Evolutionary conservation across 2,888 invertebrate species (phyloP).

Genomic region (Dryococelus australis): DNA sequence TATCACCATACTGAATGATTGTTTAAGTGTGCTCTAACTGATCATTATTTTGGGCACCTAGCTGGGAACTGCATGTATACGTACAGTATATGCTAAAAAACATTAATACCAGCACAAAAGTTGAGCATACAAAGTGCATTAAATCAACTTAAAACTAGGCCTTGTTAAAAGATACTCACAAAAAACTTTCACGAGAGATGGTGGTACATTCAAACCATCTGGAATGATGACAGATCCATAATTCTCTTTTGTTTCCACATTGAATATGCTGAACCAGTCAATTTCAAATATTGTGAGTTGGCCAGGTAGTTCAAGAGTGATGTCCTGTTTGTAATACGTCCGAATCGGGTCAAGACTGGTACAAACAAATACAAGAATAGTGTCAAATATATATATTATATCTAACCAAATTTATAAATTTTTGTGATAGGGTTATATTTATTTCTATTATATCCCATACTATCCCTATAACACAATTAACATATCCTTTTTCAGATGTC

Average conservation of each 20-base stretch:
- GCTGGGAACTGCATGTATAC: too few relatives aligned
- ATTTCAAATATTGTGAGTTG: conserved; percentile 82
- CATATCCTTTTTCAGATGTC: too few relatives aligned
- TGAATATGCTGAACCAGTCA: conserved; percentile 85
- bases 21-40: too few relatives aligned
- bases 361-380: neutral
- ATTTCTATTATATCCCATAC: too few relatives aligned
- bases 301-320: conserved; percentile 79
- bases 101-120: too few relatives aligned
- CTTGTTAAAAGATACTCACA: conserved; percentile 54
- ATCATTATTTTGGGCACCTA: too few relatives aligned
- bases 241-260: conserved; percentile 71
- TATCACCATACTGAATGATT: too few relatives aligned
- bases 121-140: too few relatives aligned
- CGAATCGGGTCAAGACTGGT: conserved; percentile 80
- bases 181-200: conserved; percentile 71
- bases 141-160: too few relatives aligned
- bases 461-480: neutral
- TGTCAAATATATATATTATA: neutral
- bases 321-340: conserved; percentile 74
- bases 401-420: neutral
- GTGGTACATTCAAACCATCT: conserved; percentile 85
- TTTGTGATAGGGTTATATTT: too few relatives aligned
- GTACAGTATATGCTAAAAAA: too few relatives aligned
- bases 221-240: conserved; percentile 80